phyloP scores from a whole-genome alignment of 2,113 vertebrate species.

The Blennius ocellaris region DNA sequence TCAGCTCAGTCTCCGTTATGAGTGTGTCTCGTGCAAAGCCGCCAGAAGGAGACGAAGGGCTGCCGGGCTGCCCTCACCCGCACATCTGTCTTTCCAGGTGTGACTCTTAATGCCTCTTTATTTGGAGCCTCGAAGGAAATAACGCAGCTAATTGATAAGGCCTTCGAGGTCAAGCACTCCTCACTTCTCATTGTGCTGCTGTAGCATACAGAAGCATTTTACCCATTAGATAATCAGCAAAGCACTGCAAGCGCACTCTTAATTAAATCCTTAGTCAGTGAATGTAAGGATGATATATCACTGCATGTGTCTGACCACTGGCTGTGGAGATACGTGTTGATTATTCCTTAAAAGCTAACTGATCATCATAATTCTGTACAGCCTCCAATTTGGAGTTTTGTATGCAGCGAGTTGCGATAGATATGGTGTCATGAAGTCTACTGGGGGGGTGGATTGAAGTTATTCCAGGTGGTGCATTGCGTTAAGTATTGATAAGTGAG shows the following conservation, averaged over 20 bases:
- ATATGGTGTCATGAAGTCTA: too few species aligned
- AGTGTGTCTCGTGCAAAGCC: slow-evolving; percentile 37
- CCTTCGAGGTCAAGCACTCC: slow-evolving; percentile 41
- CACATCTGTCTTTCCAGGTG: slow-evolving; percentile 60
- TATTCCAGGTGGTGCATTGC: too few species aligned
- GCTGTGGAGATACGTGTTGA: slow-evolving; percentile 22
- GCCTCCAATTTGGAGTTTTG: neutral
- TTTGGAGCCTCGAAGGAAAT: slow-evolving; percentile 34
- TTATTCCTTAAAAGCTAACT: slow-evolving; percentile 13
- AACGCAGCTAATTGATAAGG: slow-evolving; percentile 47
- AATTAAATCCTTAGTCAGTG: slow-evolving; percentile 24
- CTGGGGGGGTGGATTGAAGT: too few species aligned
- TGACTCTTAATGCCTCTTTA: slow-evolving; percentile 37
- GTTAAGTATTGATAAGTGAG: too few species aligned
- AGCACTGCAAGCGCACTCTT: slow-evolving; percentile 7
- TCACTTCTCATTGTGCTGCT: slow-evolving; percentile 6
- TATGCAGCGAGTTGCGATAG: neutral
- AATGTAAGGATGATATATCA: slow-evolving; percentile 29
- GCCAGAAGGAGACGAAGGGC: slow-evolving; percentile 36
- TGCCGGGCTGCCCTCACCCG: slow-evolving; percentile 16
- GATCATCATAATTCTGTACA: slow-evolving; percentile 4
- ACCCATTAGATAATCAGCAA: slow-evolving; percentile 19
- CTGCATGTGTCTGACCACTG: slow-evolving; percentile 26
- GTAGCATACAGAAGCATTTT: slow-evolving; percentile 6
- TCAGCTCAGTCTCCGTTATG: slow-evolving; percentile 18